Conservation (phyloP, 2,113 vertebrate genomes). For the Amazona vittata region DNA sequence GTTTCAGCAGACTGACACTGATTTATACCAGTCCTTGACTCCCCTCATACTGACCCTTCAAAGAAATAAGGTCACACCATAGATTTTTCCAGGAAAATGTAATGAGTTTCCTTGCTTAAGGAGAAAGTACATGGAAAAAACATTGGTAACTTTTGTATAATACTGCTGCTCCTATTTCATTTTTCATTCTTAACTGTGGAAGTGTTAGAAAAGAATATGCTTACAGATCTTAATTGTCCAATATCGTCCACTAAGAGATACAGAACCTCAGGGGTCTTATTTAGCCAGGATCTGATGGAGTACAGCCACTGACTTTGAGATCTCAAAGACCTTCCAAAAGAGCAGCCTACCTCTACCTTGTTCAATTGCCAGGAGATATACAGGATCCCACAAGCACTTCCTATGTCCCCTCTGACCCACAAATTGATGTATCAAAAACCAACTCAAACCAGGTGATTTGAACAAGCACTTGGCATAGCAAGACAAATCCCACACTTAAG, state of each 20-base stretch:
- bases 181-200: background rate
- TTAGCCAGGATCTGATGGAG: background rate
- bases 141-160: background rate
- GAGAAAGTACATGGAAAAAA: background rate
- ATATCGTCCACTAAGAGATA: background rate
- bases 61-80: background rate
- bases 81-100: background rate
- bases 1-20: background rate
- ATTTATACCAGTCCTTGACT: background rate
- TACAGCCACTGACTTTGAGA: background rate
- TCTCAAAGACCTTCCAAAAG: background rate
- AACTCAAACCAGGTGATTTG: background rate
- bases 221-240: background rate
- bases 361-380: background rate
- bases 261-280: background rate
- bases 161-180: background rate
- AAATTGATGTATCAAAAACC: background rate
- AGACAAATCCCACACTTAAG: background rate
- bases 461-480: background rate
- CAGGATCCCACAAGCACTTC: background rate
- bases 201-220: background rate
- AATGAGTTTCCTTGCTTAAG: background rate
- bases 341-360: background rate
- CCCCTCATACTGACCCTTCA: background rate
- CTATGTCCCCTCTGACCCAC: background rate